These are phyloP conservation scores for Salmo trutta DNA, from an alignment of 2,797 vertebrate genomes.

Conservation along the genomic window DNA sequence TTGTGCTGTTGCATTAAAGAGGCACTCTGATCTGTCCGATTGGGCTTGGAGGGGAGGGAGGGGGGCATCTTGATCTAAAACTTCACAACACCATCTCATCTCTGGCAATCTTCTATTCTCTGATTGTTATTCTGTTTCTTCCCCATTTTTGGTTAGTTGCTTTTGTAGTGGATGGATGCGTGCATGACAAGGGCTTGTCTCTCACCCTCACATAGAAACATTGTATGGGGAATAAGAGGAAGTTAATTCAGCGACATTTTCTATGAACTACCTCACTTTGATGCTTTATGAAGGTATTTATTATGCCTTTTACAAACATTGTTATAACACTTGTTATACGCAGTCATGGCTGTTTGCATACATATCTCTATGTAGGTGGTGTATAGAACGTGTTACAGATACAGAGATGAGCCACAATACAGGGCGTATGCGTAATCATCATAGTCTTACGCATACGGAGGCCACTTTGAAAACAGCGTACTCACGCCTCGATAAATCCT, in stretches of 20 bases:
- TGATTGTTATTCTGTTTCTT: slow-evolving; percentile 35
- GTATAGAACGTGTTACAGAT: background rate
- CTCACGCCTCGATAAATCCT: background rate
- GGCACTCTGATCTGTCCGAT: background rate
- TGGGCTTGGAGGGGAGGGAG: background rate
- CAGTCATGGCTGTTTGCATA: background rate
- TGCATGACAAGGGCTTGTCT: slow-evolving; percentile 37
- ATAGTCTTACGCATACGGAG: background rate
- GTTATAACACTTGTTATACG: background rate
- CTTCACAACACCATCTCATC: slow-evolving; percentile 20
- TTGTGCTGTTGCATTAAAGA: slow-evolving; percentile 30
- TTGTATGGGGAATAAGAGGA: background rate
- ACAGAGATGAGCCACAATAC: background rate
- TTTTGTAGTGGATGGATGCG: slow-evolving; percentile 30
- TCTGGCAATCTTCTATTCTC: slow-evolving; percentile 21
- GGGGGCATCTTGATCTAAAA: background rate
- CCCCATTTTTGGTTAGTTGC: slow-evolving; percentile 27
- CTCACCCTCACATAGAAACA: slow-evolving; percentile 2
- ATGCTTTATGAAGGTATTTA: background rate
- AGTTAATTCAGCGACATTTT: background rate
- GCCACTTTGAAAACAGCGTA: background rate
- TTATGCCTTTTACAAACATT: background rate
- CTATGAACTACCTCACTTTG: background rate
- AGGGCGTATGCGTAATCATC: background rate
- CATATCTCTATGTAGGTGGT: background rate